phyloP scores from a whole-genome alignment of 1,140 invertebrate genomes.

The Leptinotarsa lineolata region DNA sequence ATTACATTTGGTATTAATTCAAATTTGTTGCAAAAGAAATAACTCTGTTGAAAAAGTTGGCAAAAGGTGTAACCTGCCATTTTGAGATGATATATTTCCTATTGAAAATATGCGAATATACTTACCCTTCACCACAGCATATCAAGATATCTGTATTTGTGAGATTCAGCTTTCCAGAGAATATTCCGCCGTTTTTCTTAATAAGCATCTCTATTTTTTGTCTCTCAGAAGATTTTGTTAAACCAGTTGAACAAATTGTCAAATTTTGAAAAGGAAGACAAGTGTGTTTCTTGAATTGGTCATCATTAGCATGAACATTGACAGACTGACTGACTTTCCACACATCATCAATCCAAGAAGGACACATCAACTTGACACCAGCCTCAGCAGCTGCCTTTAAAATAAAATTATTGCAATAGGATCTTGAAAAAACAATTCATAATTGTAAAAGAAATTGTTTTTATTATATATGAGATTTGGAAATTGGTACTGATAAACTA shows the following conservation, averaged over 20 bases:
- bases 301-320: conserved; percentile 67
- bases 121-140: conserved; percentile 58
- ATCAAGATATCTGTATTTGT: conserved; percentile 61
- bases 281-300: conserved; percentile 67
- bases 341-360: conserved; percentile 77
- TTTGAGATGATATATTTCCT: conserved; percentile 14
- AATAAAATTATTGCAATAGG: not conserved
- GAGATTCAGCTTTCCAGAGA: conserved; percentile 61
- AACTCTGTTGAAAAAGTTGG: too few relatives aligned
- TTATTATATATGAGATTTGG: too few relatives aligned
- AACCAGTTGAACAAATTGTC: conserved; percentile 77
- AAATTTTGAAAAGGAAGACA: conserved; percentile 83
- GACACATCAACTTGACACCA: conserved; percentile 75
- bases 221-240: conserved; percentile 66
- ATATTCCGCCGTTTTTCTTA: conserved; percentile 71
- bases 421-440: too few relatives aligned
- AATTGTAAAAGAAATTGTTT: too few relatives aligned
- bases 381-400: conserved; percentile 71
- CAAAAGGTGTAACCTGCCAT: too few relatives aligned
- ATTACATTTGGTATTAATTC: too few relatives aligned
- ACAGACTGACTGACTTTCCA: conserved; percentile 72
- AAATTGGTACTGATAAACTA: too few relatives aligned
- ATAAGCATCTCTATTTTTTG: conserved; percentile 72
- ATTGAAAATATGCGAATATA: conserved; percentile 36
- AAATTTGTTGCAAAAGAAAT: too few relatives aligned